Evolutionary conservation across 2,888 invertebrate genomes (phyloP).

Genomic region (Selenia dentaria): DNA sequence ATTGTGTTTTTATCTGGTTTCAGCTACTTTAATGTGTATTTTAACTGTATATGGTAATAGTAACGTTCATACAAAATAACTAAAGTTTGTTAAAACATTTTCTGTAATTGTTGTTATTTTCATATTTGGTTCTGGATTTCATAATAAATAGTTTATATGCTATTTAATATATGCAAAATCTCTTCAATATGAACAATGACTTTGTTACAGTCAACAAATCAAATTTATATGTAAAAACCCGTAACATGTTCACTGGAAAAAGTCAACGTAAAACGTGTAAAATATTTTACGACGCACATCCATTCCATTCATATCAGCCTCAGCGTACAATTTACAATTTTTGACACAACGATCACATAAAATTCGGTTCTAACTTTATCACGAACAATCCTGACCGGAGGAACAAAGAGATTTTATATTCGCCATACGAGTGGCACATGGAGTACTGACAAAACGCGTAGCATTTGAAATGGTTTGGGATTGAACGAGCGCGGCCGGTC

Average conservation of each 20-base stretch:
- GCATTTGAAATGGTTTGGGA: slow-evolving; percentile 1
- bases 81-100: too few relatives aligned
- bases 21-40: too few relatives aligned
- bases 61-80: too few relatives aligned
- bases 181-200: too few relatives aligned
- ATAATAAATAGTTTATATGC: too few relatives aligned
- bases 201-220: too few relatives aligned
- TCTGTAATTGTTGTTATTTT: too few relatives aligned
- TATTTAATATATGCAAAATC: too few relatives aligned
- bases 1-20: not conserved
- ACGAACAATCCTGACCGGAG: slow-evolving; percentile 13
- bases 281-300: slow-evolving; percentile 22
- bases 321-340: slow-evolving; percentile 24
- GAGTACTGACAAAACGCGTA: slow-evolving; percentile 20
- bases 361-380: slow-evolving; percentile 24
- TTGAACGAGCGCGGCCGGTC: slow-evolving; percentile 8
- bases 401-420: slow-evolving; percentile 28
- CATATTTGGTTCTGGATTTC: too few relatives aligned
- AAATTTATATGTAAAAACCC: slow-evolving; percentile 10
- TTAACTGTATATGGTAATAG: too few relatives aligned
- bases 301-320: slow-evolving; percentile 23
- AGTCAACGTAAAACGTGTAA: slow-evolving; percentile 16
- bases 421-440: slow-evolving; percentile 30
- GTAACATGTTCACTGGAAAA: slow-evolving; percentile 17
- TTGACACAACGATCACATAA: slow-evolving; percentile 26